Evolutionary conservation across 30 jellyfish, hydroid and myxozoan species (phyloP).

Genomic region (Aurelia coerulea): DNA sequence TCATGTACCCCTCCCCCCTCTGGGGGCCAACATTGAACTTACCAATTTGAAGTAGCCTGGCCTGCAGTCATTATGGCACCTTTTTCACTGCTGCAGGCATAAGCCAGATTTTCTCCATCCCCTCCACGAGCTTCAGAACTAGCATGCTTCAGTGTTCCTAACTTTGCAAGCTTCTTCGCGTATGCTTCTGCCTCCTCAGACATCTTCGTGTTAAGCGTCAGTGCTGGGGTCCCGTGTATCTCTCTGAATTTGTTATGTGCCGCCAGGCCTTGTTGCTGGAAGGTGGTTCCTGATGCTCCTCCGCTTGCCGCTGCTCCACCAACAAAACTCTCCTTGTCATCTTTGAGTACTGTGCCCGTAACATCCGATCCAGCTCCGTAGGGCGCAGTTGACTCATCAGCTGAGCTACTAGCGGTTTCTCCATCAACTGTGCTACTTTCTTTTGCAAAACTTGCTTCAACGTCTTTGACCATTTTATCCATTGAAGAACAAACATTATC

Average conservation of each 20-base stretch:
- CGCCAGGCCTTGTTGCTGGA: slow-evolving; percentile 50
- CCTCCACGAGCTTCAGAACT: slow-evolving; percentile 66
- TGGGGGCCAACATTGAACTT: neutral
- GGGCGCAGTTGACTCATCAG: too few species aligned
- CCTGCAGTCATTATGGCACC: slow-evolving; percentile 55
- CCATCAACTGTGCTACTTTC: neutral
- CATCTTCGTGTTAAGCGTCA: slow-evolving; percentile 56
- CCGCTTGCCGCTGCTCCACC: neutral
- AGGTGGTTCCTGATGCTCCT: neutral
- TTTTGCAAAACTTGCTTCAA: neutral
- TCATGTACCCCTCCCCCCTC: too few species aligned
- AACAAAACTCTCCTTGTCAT: neutral
- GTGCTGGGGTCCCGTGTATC: slow-evolving; percentile 62
- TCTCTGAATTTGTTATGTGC: slow-evolving; percentile 87
- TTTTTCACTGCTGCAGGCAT: slow-evolving; percentile 50
- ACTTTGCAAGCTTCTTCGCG: slow-evolving; percentile 75
- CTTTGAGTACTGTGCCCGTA: too few species aligned
- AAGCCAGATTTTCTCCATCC: slow-evolving; percentile 90
- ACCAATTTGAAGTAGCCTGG: slow-evolving; percentile 76
- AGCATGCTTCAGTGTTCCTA: slow-evolving; percentile 80
- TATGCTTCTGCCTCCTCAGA: slow-evolving; percentile 66
- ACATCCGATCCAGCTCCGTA: too few species aligned
- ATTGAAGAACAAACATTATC: slow-evolving; percentile 16
- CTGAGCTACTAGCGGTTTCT: too few species aligned
- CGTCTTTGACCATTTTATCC: slow-evolving; percentile 28